phyloP scores from a whole-genome alignment of 2,113 vertebrate genomes.

The Sturnira hondurensis region DNA sequence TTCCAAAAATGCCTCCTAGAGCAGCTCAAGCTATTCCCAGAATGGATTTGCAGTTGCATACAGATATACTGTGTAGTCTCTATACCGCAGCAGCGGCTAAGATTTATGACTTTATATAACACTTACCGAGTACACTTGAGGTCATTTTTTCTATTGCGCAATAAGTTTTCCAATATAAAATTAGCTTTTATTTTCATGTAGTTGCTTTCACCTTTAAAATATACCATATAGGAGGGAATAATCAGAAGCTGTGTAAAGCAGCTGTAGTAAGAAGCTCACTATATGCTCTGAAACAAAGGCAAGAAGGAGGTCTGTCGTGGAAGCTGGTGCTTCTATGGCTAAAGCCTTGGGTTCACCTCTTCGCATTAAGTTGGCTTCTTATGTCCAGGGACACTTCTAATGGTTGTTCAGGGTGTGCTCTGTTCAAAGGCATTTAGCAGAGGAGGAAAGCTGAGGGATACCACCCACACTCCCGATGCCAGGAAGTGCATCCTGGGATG shows the following conservation, averaged over 20 bases:
- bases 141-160: neutral
- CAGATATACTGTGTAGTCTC: neutral
- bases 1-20: neutral
- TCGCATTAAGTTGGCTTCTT: neutral
- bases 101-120: constrained; percentile 15
- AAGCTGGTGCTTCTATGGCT: neutral
- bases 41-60: neutral
- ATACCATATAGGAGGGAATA: neutral
- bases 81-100: neutral
- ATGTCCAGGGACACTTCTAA: too few relatives aligned
- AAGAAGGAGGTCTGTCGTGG: neutral
- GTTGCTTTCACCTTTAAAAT: constrained; percentile 10
- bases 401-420: neutral
- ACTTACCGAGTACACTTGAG: neutral
- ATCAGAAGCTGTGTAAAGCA: neutral
- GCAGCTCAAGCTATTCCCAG: neutral
- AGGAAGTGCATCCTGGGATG: neutral
- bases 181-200: neutral
- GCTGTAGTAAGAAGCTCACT: neutral
- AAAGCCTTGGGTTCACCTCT: neutral
- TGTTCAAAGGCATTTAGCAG: neutral
- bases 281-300: neutral
- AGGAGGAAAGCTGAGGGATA: neutral
- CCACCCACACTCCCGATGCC: rapidly evolving
- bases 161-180: neutral